A percentile compares a stretch with the other conserved stretches of the same genome.
phyloP scores from a whole-genome alignment of 2,113 vertebrate genomes.

The Corythornis madagascariensis region DNA sequence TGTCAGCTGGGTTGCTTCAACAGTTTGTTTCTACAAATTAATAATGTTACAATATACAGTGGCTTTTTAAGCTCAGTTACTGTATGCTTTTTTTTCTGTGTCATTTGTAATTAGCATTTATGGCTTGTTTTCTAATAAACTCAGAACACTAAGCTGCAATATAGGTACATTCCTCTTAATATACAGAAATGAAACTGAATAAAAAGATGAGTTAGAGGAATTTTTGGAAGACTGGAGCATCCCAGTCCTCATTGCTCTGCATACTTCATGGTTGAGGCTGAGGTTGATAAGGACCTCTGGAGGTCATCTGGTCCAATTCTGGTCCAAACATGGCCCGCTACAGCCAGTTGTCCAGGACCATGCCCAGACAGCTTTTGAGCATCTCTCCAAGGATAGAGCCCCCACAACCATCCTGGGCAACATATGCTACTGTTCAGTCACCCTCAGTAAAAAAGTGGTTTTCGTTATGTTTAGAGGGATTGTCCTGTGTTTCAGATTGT shows the following conservation, averaged over 20 bases:
- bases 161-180: conserved; percentile 13
- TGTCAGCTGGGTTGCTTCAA: conserved; percentile 50
- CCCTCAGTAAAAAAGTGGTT: not conserved
- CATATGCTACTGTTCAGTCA: not conserved
- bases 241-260: not conserved
- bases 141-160: not conserved
- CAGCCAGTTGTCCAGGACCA: not conserved
- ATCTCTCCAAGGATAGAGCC: not conserved
- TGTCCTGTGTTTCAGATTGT: not conserved
- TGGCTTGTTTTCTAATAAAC: not conserved
- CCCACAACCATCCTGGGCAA: not conserved
- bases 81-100: not conserved
- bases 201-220: not conserved
- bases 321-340: not conserved
- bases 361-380: not conserved
- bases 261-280: not conserved
- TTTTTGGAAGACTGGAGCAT: not conserved
- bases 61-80: conserved; percentile 25
- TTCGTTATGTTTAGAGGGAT: not conserved
- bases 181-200: conserved; percentile 35
- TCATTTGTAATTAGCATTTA: conserved; percentile 20
- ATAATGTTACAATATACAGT: conserved; percentile 27
- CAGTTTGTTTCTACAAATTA: conserved; percentile 29
- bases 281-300: not conserved
- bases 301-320: not conserved